A percentile compares a stretch with the other conserved stretches of the same genome.
Evolutionary conservation across 2,797 vertebrate species (phyloP).

Genomic region (Myiotriccus ornatus): DNA sequence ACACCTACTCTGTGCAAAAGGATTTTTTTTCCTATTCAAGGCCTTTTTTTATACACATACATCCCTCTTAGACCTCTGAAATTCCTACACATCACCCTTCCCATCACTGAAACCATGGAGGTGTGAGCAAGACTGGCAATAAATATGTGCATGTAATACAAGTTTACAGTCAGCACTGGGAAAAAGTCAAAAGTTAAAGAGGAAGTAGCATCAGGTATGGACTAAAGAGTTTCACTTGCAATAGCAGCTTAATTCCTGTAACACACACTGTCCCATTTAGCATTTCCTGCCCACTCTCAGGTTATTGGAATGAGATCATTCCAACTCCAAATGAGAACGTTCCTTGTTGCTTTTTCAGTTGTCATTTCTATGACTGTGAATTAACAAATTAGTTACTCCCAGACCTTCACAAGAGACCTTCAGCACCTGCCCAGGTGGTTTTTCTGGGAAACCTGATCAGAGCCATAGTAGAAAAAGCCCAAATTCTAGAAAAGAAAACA

Average conservation of each 20-base stretch:
- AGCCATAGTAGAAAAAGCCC: neutral
- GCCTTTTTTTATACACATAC: neutral
- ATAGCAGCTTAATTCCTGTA: conserved; percentile 50
- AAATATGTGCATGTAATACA: neutral
- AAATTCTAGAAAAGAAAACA: neutral
- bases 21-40: neutral
- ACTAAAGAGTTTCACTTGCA: conserved; percentile 31
- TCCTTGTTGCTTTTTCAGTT: conserved; percentile 8
- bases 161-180: neutral
- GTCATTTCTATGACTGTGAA: conserved; percentile 5
- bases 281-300: conserved; percentile 32
- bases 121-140: neutral
- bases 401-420: neutral
- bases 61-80: neutral
- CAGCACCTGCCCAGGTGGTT: neutral
- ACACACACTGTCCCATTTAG: neutral
- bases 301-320: conserved; percentile 7
- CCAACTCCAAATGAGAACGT: neutral
- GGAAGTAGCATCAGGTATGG: neutral
- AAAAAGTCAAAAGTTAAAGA: conserved; percentile 36
- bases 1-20: neutral
- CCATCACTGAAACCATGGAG: neutral
- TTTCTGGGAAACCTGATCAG: neutral
- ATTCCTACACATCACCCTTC: neutral
- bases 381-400: neutral